Percentiles rank a stretch among this genome's conserved stretches.
phyloP scores from a whole-genome alignment of 2,113 vertebrate genomes.

The Sebastes schlegelii region DNA sequence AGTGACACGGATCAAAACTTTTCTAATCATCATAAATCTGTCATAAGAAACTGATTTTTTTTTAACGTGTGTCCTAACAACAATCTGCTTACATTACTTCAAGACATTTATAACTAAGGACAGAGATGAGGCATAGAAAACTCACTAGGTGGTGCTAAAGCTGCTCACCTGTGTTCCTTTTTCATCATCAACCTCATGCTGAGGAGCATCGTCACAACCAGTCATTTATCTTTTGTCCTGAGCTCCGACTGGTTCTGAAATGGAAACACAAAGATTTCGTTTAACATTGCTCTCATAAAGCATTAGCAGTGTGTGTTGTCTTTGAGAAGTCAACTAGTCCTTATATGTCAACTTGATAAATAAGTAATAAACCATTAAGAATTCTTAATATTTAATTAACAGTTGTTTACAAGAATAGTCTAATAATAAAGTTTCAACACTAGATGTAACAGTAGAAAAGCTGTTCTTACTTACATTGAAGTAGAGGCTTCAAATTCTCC shows the following conservation, averaged over 20 bases:
- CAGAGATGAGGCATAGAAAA: not conserved
- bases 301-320: no score
- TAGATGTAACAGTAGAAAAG: not conserved
- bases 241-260: not conserved
- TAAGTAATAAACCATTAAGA: not conserved
- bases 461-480: not conserved
- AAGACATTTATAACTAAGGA: not conserved
- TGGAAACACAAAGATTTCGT: not conserved
- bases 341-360: not conserved
- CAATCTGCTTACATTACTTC: not conserved
- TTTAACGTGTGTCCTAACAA: not conserved
- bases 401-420: not conserved
- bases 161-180: not conserved
- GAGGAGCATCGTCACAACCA: not conserved
- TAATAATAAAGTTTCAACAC: not conserved
- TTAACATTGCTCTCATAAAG: not conserved
- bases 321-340: not conserved
- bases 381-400: not conserved
- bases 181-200: not conserved
- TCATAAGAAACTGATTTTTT: not conserved
- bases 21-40: not conserved
- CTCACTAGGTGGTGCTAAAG: slow-evolving; percentile 34
- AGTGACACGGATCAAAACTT: not conserved
- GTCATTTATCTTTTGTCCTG: not conserved
- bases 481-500: not conserved